A percentile compares a stretch with the other conserved stretches of the same genome.
These are phyloP conservation scores for Thecophora atra DNA, from an alignment of 2,888 invertebrate species.

Conservation along the genomic window DNA sequence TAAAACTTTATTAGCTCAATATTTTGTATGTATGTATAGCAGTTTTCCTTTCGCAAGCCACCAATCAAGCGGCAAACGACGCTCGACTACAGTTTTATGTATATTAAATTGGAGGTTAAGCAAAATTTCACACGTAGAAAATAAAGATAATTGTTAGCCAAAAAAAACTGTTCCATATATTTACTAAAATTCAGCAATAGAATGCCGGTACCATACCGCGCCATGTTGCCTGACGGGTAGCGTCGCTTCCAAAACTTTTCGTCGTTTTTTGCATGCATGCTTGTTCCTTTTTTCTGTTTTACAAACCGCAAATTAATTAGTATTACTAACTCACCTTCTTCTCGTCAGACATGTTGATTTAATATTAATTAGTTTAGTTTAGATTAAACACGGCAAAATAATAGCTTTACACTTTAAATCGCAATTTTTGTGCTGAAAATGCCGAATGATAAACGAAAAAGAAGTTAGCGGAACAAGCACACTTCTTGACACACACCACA, in stretches of 20 bases:
- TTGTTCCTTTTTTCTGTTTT: not conserved
- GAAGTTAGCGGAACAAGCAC: conserved; percentile 40
- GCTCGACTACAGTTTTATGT: too few species aligned
- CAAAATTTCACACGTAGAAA: too few species aligned
- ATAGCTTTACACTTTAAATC: conserved; percentile 27
- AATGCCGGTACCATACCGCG: conserved; percentile 42
- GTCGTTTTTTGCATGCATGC: conserved; percentile 35
- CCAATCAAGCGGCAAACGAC: too few species aligned
- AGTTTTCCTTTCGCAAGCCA: too few species aligned
- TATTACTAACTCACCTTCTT: conserved; percentile 53
- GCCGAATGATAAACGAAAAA: conserved; percentile 41
- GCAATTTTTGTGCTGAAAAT: conserved; percentile 41
- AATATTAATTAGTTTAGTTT: conserved; percentile 49
- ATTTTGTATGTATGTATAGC: too few species aligned
- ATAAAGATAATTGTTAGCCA: too few species aligned
- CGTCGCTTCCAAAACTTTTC: conserved; percentile 50
- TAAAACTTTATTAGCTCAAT: too few species aligned
- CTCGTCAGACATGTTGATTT: conserved; percentile 55
- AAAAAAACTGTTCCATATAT: too few species aligned
- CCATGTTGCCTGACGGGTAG: conserved; percentile 55
- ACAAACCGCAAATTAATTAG: not conserved
- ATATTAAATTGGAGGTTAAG: too few species aligned
- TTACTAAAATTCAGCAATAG: not conserved
- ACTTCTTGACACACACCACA: conserved; percentile 45
- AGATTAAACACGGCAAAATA: conserved; percentile 34